Base-by-base conservation (phyloP, 2,888 invertebrate genomes). In the Creontiades dilutus region DNA sequence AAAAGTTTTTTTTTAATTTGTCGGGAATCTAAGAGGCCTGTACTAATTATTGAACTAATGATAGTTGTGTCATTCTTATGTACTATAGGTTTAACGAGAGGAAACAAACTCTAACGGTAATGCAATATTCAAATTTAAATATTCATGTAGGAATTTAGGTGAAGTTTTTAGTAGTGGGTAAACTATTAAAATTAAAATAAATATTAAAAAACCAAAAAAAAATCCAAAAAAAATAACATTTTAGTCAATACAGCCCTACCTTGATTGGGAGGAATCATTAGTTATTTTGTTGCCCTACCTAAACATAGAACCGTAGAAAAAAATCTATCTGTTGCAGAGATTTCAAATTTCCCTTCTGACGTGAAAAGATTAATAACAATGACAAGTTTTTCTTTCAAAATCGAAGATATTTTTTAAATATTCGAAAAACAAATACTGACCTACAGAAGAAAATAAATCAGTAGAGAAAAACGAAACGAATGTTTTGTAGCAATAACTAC, bases 11-110 rank as follows among this genome's bases (percentile, higher is more conserved):
- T 37, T 85, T 84, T 84, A 81, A 76, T 88, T 90, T 78, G 81
- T 90, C 87, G 90, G 68, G 91, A 86, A 91, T 90, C 89, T 89
- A 90, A 91, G 91, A 91, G 91, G 91, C 91, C 91, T 91, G 91
- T 91, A 91, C 91, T 91, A 91, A 91, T 91, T 91, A 91, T 86
- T 91, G 90, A 90, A 91, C 87, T 90, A 90, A 91, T 61, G n/a
- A 91, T 91, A 91, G 90, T 90, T 89, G 90, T 91, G 91, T 91
- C 91, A 90, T 90, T 91, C 91, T 91, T 91, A 90, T 91, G 91
- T 91, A 91, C 91, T 90, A 86, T 86, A 86, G 46, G 37, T 86
- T 86, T 57, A n/a, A 57, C 28, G 19, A 86, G 48, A 86, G 23
- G 85, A 75, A 46, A 75, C 27, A 61, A 88, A 90, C 90, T 86